These are phyloP conservation scores for Patagioenas fasciata DNA, from an alignment of 2,113 vertebrate genomes.

Conservation along the genomic window DNA sequence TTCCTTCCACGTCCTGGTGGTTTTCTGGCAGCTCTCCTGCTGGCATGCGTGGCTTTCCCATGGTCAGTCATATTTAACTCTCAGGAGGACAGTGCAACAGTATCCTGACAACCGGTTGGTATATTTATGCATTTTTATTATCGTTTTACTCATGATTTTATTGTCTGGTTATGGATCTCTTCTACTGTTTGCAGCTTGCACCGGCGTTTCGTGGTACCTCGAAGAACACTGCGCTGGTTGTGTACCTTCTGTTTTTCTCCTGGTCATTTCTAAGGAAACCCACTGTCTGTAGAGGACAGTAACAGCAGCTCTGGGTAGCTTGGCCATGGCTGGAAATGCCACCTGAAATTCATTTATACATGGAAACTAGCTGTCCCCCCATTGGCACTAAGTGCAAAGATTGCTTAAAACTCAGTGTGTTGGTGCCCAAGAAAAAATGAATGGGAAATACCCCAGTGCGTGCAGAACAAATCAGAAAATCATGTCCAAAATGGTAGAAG, in stretches of 20 bases:
- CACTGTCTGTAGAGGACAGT: not conserved
- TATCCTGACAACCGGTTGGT: conserved; percentile 71
- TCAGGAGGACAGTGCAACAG: conserved; percentile 40
- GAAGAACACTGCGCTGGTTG: not conserved
- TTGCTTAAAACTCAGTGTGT: not conserved
- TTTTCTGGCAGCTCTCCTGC: not conserved
- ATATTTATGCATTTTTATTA: not conserved
- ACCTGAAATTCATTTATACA: not conserved
- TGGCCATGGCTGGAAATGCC: not conserved
- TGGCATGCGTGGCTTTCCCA: conserved; percentile 35
- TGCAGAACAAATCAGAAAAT: not conserved
- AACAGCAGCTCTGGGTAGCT: not conserved
- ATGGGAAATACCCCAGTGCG: not conserved
- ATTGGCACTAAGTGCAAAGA: not conserved
- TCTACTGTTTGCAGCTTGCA: conserved; percentile 12
- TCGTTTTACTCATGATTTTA: not conserved
- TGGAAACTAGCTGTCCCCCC: no score
- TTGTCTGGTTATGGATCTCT: conserved; percentile 14
- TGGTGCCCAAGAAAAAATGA: not conserved
- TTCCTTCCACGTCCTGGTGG: conserved; percentile 65
- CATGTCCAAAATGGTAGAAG: not conserved
- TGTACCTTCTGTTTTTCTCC: not conserved
- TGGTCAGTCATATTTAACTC: conserved; percentile 73
- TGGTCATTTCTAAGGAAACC: not conserved
- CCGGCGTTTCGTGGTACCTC: not conserved